These are phyloP conservation scores for Corvus hawaiiensis DNA, from an alignment of 2,113 vertebrate species.

Conservation along the genomic window DNA sequence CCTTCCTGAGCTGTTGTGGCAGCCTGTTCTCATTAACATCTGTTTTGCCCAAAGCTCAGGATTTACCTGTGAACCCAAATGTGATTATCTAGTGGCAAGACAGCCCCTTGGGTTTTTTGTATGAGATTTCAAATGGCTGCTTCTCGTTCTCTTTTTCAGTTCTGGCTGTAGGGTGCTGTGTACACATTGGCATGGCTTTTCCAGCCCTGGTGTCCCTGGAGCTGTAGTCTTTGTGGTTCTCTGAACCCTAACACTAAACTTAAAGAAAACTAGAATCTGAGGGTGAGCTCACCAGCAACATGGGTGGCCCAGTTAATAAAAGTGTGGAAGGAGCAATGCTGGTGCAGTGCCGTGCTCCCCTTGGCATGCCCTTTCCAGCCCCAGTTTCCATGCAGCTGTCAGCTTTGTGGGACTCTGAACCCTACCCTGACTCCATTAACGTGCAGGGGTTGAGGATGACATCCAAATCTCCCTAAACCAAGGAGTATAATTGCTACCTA, in stretches of 20 bases:
- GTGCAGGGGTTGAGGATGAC: not conserved
- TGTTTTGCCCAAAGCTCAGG: constrained; percentile 15
- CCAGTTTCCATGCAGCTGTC: not conserved
- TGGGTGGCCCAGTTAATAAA: not conserved
- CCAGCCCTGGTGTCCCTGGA: not conserved
- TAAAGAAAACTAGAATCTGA: not conserved
- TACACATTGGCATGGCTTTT: not conserved
- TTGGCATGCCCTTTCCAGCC: not conserved
- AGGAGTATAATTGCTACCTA: not conserved
- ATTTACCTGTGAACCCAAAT: not conserved
- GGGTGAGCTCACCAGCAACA: not conserved
- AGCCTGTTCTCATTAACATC: not conserved
- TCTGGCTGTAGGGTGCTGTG: not conserved
- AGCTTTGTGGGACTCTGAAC: not conserved
- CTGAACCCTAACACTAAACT: not conserved
- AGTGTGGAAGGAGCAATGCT: not conserved
- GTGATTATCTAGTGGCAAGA: not conserved
- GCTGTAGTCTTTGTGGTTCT: not conserved
- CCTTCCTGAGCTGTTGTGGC: not conserved
- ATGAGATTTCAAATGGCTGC: not conserved
- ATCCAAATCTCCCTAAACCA: not conserved
- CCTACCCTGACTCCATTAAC: not conserved
- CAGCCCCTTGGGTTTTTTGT: not conserved
- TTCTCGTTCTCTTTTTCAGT: not conserved
- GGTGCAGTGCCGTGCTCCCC: not conserved